A percentile compares a stretch with the other conserved stretches of the same genome.
Evolutionary conservation across 2,797 vertebrate genomes (phyloP).

Genomic region (Erethizon dorsatum): DNA sequence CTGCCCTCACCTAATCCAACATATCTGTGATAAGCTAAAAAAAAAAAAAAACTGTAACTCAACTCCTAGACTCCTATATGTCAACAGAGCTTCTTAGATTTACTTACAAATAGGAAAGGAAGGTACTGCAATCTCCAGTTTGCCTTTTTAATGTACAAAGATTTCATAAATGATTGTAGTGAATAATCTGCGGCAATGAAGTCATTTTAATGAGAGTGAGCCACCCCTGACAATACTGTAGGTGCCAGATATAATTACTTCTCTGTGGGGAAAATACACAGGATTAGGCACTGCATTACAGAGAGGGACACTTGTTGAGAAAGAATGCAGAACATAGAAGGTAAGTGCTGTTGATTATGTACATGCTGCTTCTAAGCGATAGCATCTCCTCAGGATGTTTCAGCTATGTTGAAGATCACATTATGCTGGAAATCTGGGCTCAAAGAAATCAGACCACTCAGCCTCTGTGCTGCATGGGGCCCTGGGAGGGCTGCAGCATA

Average conservation of each 20-base stretch:
- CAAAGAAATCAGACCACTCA: not conserved
- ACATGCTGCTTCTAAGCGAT: conserved; percentile 17
- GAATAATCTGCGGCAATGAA: conserved; percentile 48
- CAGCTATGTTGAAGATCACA: not conserved
- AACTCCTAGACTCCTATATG: not conserved
- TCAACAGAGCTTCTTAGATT: conserved; percentile 46
- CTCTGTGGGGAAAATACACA: conserved; percentile 58
- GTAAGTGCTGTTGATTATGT: conserved; percentile 57
- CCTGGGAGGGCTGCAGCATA: not conserved
- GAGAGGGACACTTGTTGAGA: conserved; percentile 55
- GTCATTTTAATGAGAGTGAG: conserved; percentile 70
- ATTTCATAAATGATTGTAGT: conserved; percentile 42
- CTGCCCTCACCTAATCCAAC: not conserved
- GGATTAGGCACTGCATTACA: conserved; percentile 63
- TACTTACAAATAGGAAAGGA: not conserved
- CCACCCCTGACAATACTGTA: not conserved
- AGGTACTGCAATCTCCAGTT: not conserved
- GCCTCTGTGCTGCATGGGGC: not conserved
- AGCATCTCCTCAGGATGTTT: not conserved
- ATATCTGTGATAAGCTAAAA: not conserved
- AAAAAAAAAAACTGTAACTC: not conserved
- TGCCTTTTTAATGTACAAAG: conserved; percentile 51
- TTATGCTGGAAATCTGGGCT: not conserved
- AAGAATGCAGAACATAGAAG: conserved; percentile 22
- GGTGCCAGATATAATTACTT: conserved; percentile 72